These are phyloP conservation scores for Catharus bicknelli DNA, from an alignment of 2,113 vertebrate species.

Conservation along the genomic window DNA sequence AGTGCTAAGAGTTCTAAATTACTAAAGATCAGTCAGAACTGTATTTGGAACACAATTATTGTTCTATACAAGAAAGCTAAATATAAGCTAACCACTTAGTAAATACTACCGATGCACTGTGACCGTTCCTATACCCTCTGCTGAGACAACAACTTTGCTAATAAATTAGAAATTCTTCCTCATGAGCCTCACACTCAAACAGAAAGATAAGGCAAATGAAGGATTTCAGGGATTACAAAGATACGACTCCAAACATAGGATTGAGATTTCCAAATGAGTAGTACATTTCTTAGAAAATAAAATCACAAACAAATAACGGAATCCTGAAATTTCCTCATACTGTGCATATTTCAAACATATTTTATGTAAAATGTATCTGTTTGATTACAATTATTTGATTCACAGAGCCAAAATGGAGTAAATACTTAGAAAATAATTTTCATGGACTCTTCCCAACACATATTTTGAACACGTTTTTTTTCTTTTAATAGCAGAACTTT, in stretches of 20 bases:
- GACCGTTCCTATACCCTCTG: background rate
- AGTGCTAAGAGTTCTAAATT: background rate
- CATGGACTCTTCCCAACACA: background rate
- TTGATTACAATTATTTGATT: slow-evolving; percentile 4
- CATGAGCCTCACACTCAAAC: background rate
- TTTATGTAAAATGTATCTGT: background rate
- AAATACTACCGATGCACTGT: background rate
- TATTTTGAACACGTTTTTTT: slow-evolving; percentile 9
- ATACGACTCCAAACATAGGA: background rate
- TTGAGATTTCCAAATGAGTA: background rate
- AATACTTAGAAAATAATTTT: slow-evolving; percentile 31
- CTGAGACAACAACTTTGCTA: background rate
- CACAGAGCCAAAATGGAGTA: background rate
- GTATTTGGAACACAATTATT: background rate
- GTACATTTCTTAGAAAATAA: background rate
- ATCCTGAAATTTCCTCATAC: background rate
- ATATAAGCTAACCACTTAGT: background rate
- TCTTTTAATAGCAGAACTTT: slow-evolving; percentile 20
- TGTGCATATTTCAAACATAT: background rate
- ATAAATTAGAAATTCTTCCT: background rate
- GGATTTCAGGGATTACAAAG: background rate
- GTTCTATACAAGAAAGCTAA: background rate
- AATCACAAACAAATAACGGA: background rate
- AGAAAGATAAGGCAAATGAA: background rate
- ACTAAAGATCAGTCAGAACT: background rate